Percentiles rank a stretch among this genome's conserved stretches.
Conservation (phyloP, 2,113 vertebrate genomes). For the Campylomormyrus tamandua region DNA sequence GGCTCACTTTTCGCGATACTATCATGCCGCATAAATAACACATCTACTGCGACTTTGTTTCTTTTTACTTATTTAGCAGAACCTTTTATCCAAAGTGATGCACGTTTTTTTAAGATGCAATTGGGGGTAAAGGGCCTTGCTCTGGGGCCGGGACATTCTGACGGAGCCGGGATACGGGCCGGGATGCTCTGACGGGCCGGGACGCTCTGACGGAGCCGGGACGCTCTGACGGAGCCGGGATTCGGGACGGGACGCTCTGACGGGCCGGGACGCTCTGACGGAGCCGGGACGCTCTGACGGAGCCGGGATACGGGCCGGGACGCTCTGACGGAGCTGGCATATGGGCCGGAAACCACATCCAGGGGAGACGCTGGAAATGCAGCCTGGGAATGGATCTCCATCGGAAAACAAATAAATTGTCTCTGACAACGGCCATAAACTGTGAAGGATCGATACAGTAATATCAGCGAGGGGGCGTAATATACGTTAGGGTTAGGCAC, state of each 20-base stretch:
- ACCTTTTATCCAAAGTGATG: neutral
- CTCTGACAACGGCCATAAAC: slow-evolving; percentile 46
- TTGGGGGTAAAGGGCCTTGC: neutral
- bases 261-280: too few relatives aligned
- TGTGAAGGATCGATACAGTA: slow-evolving; percentile 56
- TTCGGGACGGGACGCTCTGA: too few relatives aligned
- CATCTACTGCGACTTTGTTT: neutral
- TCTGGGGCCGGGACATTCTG: too few relatives aligned
- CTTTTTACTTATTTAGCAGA: neutral
- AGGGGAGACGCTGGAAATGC: slow-evolving; percentile 44
- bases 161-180: neutral
- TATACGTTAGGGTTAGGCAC: slow-evolving; percentile 48
- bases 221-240: too few relatives aligned
- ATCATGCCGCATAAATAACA: neutral
- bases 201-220: too few relatives aligned
- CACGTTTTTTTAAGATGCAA: neutral
- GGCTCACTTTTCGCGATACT: neutral
- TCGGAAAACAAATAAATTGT: slow-evolving; percentile 57
- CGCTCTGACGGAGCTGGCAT: neutral
- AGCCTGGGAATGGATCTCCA: slow-evolving; percentile 42
- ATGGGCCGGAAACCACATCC: slow-evolving; percentile 19
- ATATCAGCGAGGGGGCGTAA: slow-evolving; percentile 50
- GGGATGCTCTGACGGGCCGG: neutral
- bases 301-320: neutral
- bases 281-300: neutral